Evolutionary conservation across 2,797 vertebrate genomes (phyloP), one percentile per base, ranked within the genome.

Genomic region (Poecile montanus): DNA sequence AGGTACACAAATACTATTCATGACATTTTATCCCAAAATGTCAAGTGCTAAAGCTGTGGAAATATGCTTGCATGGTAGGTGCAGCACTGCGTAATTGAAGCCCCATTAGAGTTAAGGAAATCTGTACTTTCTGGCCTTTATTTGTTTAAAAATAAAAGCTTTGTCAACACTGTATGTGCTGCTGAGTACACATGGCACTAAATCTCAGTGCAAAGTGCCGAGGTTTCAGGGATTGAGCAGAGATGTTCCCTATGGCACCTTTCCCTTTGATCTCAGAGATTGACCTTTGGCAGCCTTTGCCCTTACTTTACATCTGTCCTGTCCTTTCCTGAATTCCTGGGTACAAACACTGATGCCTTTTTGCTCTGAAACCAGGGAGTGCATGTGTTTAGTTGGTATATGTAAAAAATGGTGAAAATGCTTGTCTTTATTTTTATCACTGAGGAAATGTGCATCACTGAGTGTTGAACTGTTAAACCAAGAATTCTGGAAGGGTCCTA

Each of bases 11-110:
- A 73, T 93, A 91, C 83, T 81, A 0, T 90, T 94, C 76, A 76
- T 96, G 96, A 92, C 88, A 94, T 97, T 97, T 97, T 80, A 91
- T 96, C 85, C 95, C 89, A 83, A 96, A 97, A 97, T 96, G 95
- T 96, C 95, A 97, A 95, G 76, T 95, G 74, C 89, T 96, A 86
- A 94, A 94, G 70, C 83, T 96, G 66, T 95, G 90, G 74, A 96
- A 97, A 93, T 89, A 87, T 67, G 89, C 86, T 95, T 93, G 85
- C 25, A 10, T 74, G 71, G 81, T 85, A 45, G 75, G 60, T 73
- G 81, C 62, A 65, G 86, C 75, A 30, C 71, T 94, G 89, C 79
- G 57, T 96, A 95, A 95, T 90, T 94, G 91, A 95, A 89, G 82
- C 58, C 62, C 17, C 47, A 5, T 66, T 79, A 95, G 85, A 92